These are phyloP conservation scores for Gymnoscopelus braueri DNA, from an alignment of 2,797 vertebrate genomes.

Conservation along the genomic window DNA sequence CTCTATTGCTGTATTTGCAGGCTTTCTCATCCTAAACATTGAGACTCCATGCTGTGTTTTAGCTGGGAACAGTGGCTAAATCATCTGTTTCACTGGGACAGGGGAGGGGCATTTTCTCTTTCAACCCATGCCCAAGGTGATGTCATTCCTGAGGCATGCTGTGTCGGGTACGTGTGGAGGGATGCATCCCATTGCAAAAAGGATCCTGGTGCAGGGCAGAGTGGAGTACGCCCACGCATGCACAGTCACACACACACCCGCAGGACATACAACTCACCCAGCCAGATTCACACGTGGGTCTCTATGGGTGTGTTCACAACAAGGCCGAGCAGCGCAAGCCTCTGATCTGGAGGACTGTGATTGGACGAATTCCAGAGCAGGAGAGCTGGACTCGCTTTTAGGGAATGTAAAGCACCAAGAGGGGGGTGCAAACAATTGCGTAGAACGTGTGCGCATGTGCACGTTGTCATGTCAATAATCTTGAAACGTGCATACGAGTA, in stretches of 20 bases:
- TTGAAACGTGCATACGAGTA: neutral
- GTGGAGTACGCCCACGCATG: neutral
- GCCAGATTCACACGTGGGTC: conserved; percentile 1
- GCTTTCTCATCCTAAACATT: too few species aligned
- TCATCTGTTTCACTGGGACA: too few species aligned
- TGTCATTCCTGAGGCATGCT: neutral
- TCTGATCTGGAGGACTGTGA: conserved; percentile 14
- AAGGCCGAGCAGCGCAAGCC: neutral
- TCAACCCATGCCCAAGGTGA: neutral
- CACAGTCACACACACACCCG: neutral
- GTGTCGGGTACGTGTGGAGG: neutral
- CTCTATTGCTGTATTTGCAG: too few species aligned
- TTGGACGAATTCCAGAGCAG: neutral
- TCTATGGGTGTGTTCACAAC: conserved; percentile 3
- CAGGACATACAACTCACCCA: neutral
- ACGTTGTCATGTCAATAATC: neutral
- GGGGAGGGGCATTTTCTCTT: too few species aligned
- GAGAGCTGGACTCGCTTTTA: neutral
- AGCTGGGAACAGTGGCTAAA: too few species aligned
- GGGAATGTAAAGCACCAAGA: conserved; percentile 6
- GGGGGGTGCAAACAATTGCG: neutral
- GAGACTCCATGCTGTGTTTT: too few species aligned
- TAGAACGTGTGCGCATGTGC: neutral
- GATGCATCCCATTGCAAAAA: neutral
- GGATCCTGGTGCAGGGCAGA: neutral